Evolutionary conservation across 2,888 invertebrate species (phyloP).

Genomic region (Andrena chrysosceles): DNA sequence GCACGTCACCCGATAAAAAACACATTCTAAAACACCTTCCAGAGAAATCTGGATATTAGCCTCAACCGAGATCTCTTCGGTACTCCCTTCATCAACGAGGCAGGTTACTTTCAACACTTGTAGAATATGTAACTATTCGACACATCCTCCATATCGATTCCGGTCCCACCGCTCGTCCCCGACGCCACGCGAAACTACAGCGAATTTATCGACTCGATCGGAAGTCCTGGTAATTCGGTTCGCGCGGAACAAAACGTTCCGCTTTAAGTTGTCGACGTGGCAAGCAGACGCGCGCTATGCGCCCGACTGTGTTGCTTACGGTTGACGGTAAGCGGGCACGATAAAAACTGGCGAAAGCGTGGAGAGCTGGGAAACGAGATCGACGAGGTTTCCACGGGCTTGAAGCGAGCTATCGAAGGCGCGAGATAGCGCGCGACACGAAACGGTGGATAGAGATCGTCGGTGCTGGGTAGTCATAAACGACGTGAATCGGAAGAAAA

Average conservation of each 20-base stretch:
- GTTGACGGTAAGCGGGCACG: slow-evolving; percentile 48
- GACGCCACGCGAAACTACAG: background rate
- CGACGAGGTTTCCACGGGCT: slow-evolving; percentile 68
- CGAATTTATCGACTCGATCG: slow-evolving; percentile 7
- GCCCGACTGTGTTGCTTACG: slow-evolving; percentile 67
- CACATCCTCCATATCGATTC: no score
- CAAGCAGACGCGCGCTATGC: slow-evolving; percentile 30
- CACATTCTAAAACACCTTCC: no score
- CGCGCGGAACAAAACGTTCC: slow-evolving; percentile 53
- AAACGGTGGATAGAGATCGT: slow-evolving; percentile 60
- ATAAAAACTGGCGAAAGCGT: slow-evolving; percentile 63
- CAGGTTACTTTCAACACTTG: no score
- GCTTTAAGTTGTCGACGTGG: slow-evolving; percentile 56
- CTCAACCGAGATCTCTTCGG: no score
- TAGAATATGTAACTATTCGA: no score
- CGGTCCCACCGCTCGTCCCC: background rate
- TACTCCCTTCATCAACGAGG: no score
- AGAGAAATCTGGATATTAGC: no score
- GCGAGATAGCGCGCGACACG: slow-evolving; percentile 65
- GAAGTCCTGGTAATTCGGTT: background rate
- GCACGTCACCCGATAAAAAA: no score
- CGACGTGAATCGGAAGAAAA: slow-evolving; percentile 83
- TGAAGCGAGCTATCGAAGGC: slow-evolving; percentile 70
- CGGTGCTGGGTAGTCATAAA: slow-evolving; percentile 79
- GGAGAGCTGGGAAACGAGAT: slow-evolving; percentile 71